phyloP scores from a whole-genome alignment of 2,888 invertebrate species.

The Koerneria pararmatus region DNA sequence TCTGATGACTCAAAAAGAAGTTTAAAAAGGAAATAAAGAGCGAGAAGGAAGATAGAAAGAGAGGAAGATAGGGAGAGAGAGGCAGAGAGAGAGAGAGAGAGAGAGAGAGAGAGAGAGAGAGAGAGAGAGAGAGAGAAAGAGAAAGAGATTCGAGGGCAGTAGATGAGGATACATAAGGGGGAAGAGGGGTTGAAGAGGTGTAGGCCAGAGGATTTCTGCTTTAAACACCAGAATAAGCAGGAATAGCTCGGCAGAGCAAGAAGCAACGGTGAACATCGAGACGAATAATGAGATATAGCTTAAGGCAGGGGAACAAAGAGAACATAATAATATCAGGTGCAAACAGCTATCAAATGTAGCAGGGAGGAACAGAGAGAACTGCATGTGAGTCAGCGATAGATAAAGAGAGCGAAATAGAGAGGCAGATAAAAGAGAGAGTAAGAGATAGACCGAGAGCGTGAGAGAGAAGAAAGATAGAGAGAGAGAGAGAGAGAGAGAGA shows the following conservation, averaged over 20 bases:
- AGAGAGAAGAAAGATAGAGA: constrained; percentile 1
- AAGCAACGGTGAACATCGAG: too few relatives aligned
- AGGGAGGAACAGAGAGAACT: not conserved
- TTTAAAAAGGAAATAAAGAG: constrained; percentile 14
- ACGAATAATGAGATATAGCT: too few relatives aligned
- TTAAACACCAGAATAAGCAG: not conserved
- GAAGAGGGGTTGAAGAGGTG: not conserved
- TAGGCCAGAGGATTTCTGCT: not conserved
- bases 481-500: constrained; percentile 5
- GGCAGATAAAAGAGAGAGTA: too few relatives aligned
- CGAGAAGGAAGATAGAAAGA: constrained; percentile 1
- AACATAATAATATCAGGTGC: too few relatives aligned
- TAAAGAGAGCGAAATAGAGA: too few relatives aligned
- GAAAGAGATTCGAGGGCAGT: too few relatives aligned
- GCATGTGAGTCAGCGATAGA: not conserved
- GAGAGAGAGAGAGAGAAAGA: not conserved
- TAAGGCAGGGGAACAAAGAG: too few relatives aligned
- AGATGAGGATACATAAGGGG: constrained; percentile 9
- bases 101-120: constrained; percentile 3
- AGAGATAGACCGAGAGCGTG: constrained; percentile 1
- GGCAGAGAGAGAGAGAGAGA: constrained; percentile 12
- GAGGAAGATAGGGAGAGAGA: constrained; percentile 2
- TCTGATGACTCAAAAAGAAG: not conserved
- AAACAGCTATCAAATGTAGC: too few relatives aligned
- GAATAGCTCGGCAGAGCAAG: too few relatives aligned